Base-by-base conservation (phyloP, 1,140 invertebrate genomes). In the Eurosta solidaginis region DNA sequence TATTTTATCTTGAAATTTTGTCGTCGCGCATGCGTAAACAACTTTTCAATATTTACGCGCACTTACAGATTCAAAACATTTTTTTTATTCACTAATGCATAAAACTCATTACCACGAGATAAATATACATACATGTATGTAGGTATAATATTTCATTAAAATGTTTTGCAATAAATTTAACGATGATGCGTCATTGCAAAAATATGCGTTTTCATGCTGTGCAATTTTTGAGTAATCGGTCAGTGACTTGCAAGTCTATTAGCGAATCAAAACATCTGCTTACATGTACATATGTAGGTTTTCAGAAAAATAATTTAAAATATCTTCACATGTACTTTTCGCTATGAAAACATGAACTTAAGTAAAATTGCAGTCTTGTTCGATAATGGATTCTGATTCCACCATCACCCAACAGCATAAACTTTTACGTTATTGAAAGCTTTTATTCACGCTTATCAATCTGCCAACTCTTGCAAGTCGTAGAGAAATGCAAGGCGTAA, bases 41-140 rank as follows among this genome's bases (percentile, higher is more conserved):
- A 9, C 40, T 68, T 68, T n/a, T 33, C 12, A 68, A n/a, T 68
- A 68, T 68, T 68, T 68, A 68, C 22, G 59, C 27, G 59, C 59
- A 68, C 17, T 68, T 40, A 68, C 36, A 42, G 40, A 36, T 54
- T 54, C 27, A 10, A 25, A 54, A 54, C 20, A 68, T 40, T 42
- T 49, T 7, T 49, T 49, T 49, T 54, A 25, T 20, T 27, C 27
- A 17, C 45, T 17, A n/a, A 22, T 59, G 6, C 25, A 12, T 27
- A 25, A 54, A 59, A 59, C 29, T 25, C 54, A 59, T 29, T 59
- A 33, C 27, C 54, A n/a, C 29, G 6, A 33, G 54, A 17, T 25
- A 33, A 59, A 33, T 59, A 59, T 33, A 27, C 17, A 12, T 59
- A n/a, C n/a, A n/a, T n/a, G n/a, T n/a, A n/a, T n/a, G n/a, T n/a